These are phyloP conservation scores for Nothoprocta perdicaria DNA, from an alignment of 2,113 vertebrate genomes.

Conservation along the genomic window DNA sequence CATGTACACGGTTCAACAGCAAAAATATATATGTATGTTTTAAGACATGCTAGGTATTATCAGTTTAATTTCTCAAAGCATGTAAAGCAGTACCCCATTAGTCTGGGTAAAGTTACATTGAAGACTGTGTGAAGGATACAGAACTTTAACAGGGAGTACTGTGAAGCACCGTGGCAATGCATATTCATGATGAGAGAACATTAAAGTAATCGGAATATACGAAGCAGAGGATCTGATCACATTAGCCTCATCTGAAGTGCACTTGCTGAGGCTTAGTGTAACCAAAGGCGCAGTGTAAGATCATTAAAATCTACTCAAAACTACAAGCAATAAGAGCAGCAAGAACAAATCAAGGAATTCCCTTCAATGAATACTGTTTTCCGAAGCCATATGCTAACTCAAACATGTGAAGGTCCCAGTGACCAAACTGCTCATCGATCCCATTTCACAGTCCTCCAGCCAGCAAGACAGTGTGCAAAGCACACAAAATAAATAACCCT, in stretches of 20 bases:
- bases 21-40: not conserved
- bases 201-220: not conserved
- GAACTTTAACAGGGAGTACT: not conserved
- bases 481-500: not conserved
- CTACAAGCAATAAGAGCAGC: not conserved
- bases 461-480: not conserved
- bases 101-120: not conserved
- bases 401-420: not conserved
- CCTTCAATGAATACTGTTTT: not conserved
- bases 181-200: slow-evolving; percentile 3
- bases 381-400: not conserved
- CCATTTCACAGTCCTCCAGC: not conserved
- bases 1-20: not conserved
- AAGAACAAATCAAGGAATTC: not conserved
- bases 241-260: not conserved
- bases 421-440: not conserved
- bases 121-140: not conserved
- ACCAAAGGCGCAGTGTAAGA: not conserved
- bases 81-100: not conserved
- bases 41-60: not conserved
- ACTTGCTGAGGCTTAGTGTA: not conserved
- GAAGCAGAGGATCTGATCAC: not conserved
- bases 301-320: slow-evolving; percentile 23
- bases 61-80: not conserved
- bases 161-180: not conserved